Percentiles rank a stretch among this genome's conserved stretches.
These are phyloP conservation scores for Betta splendens DNA, from an alignment of 2,797 vertebrate species.

Conservation along the genomic window DNA sequence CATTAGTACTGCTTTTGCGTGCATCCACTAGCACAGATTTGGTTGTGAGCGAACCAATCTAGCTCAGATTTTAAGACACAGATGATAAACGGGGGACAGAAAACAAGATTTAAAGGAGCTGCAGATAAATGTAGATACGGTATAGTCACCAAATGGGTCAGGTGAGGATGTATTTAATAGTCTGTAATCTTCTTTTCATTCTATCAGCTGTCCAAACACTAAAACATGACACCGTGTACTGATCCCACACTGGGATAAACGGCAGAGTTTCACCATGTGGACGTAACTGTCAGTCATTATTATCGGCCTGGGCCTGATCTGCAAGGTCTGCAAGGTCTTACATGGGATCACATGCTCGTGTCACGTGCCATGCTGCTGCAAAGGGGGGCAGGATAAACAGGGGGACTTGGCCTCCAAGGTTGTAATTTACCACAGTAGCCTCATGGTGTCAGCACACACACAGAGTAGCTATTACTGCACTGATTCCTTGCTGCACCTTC, in stretches of 20 bases:
- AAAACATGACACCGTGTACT: not conserved
- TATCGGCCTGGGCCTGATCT: not conserved
- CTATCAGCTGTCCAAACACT: not conserved
- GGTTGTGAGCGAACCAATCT: too few relatives aligned
- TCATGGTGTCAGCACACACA: slow-evolving; percentile 70
- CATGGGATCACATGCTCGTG: slow-evolving; percentile 3
- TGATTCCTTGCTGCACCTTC: too few relatives aligned
- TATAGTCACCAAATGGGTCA: too few relatives aligned
- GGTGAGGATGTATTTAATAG: too few relatives aligned
- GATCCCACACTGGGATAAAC: too few relatives aligned
- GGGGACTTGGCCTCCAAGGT: not conserved
- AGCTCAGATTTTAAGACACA: too few relatives aligned
- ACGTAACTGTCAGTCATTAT: not conserved
- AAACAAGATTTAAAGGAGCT: too few relatives aligned
- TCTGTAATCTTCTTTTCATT: not conserved
- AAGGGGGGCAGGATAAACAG: not conserved
- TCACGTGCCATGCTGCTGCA: slow-evolving; percentile 2
- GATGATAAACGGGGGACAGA: too few relatives aligned
- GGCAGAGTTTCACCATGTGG: not conserved
- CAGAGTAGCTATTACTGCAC: too few relatives aligned
- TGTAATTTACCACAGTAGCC: slow-evolving; percentile 47
- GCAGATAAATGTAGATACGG: too few relatives aligned
- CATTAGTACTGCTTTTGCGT: not conserved
- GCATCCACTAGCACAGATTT: not conserved
- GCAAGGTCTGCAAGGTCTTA: not conserved